Conservation (phyloP, 2,888 invertebrate genomes). For the Caenorhabditis sinica region DNA sequence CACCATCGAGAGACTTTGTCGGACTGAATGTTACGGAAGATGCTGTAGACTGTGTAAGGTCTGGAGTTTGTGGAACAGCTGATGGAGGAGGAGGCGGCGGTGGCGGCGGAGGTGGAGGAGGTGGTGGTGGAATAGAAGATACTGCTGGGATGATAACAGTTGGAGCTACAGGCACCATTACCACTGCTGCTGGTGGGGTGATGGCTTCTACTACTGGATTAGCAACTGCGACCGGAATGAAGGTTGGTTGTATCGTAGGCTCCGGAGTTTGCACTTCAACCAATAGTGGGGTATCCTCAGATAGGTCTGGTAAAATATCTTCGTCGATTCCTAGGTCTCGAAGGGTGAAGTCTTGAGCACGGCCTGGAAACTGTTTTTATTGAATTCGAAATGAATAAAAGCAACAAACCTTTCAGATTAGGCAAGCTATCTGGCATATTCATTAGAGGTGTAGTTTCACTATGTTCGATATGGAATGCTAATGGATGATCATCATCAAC, state of each 20-base stretch:
- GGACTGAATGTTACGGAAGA: slow-evolving; percentile 45
- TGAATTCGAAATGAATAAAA: background rate
- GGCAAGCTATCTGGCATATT: slow-evolving; percentile 72
- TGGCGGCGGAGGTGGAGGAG: slow-evolving; percentile 54
- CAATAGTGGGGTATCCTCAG: slow-evolving; percentile 2
- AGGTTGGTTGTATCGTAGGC: background rate
- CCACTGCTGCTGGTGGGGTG: slow-evolving; percentile 15
- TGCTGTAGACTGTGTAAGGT: slow-evolving; percentile 12
- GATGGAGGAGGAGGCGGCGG: slow-evolving; percentile 50
- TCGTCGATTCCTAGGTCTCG: slow-evolving; percentile 45
- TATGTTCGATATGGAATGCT: slow-evolving; percentile 53
- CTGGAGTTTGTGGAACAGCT: slow-evolving; percentile 23
- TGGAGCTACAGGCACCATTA: slow-evolving; percentile 4
- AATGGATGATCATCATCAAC: slow-evolving; percentile 66
- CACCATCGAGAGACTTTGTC: slow-evolving; percentile 39
- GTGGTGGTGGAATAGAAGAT: slow-evolving; percentile 47
- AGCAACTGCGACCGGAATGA: background rate
- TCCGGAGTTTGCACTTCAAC: background rate
- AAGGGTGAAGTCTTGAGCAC: slow-evolving; percentile 49
- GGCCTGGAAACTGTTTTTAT: slow-evolving; percentile 6
- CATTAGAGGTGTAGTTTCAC: slow-evolving; percentile 37
- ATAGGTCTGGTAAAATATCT: slow-evolving; percentile 41
- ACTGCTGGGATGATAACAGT: slow-evolving; percentile 31
- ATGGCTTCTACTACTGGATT: background rate
- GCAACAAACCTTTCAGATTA: slow-evolving; percentile 68